phyloP scores from a whole-genome alignment of 2,797 vertebrate species.

The Erpetoichthys calabaricus region DNA sequence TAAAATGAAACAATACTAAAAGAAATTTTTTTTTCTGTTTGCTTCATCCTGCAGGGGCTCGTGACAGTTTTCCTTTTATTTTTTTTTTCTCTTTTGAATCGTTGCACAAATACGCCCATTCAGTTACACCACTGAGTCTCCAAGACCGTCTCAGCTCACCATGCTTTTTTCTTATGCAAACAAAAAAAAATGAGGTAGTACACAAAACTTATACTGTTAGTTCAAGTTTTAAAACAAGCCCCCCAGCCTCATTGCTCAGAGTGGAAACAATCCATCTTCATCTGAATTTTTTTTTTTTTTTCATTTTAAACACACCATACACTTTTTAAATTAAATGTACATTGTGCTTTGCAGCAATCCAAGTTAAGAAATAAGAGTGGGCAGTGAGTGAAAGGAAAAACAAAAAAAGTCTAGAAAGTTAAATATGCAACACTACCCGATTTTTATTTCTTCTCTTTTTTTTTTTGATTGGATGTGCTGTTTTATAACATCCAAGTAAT shows the following conservation, averaged over 20 bases:
- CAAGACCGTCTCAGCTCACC: conserved; percentile 23
- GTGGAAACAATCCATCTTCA: conserved; percentile 22
- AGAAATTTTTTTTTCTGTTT: conserved; percentile 27
- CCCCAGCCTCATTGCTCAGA: conserved; percentile 24
- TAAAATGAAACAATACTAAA: background rate
- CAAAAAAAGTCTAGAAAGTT: conserved; percentile 13
- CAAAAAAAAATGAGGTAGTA: conserved; percentile 54
- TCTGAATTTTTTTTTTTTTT: conserved; percentile 16
- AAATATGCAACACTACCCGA: background rate
- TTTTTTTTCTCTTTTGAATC: background rate
- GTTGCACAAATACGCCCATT: conserved; percentile 27
- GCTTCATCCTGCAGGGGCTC: conserved; percentile 27
- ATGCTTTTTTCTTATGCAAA: conserved; percentile 33
- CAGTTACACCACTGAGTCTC: conserved; percentile 25
- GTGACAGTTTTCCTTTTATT: conserved; percentile 21
- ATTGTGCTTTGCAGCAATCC: conserved; percentile 32
- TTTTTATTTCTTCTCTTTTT: too few species aligned
- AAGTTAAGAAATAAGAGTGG: conserved; percentile 25
- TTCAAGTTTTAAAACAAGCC: conserved; percentile 42
- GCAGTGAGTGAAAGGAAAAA: conserved; percentile 17
- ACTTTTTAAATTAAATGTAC: conserved; percentile 20
- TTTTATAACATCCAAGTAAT: conserved; percentile 4
- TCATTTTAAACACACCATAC: conserved; percentile 17
- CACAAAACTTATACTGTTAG: conserved; percentile 28
- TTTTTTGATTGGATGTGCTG: too few species aligned